Base-by-base conservation (phyloP, 2,888 invertebrate genomes). In the Disparrhopalites patrizii region DNA sequence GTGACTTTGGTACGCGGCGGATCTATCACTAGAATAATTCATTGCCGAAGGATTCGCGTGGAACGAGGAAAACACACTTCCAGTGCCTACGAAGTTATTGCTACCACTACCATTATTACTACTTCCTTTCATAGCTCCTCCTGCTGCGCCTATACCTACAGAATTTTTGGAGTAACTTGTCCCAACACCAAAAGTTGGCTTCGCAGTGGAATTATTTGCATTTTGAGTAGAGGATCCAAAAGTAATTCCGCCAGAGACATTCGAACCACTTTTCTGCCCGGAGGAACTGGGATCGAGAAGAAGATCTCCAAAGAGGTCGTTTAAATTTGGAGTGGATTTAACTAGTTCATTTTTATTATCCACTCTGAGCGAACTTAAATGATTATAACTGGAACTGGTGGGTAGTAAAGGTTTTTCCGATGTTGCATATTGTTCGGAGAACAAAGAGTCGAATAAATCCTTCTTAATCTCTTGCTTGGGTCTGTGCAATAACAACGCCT, bases 291-390 rank as follows among this genome's bases (percentile, higher is more conserved):
- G 18, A 25, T 54, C 63, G 56, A 55, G 23, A 2, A 63, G 31
- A 18, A 63, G 31, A 20, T 63, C 63, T 20, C 63, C 56, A 43
- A 63, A 63, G n/a, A 58, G 30, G 43, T 63, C 63, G 47, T 63
- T 63, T 27, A 63, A 63, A 63, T 63, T 63, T 7, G 63, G 63
- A 3, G 63, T 63, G 18, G 63, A 63, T 18, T 63, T 63, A 28
- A 56, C 56, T 47, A 63, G 43, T 7, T 63, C 56, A 8, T 31
- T 47, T 38, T 56, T 63, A 20, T 18, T 43, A n/a, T 56, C 63
- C 10, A 40, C 25, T 47, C 56, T 63, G 13, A 56, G 55, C 5
- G 63, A 36, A 55, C 63, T 40, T 15, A 63, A 33, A 8, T 63
- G 63, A 63, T 40, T 54, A 55, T 56, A 63, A 38, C 63, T 63